Evolutionary conservation across 2,113 vertebrate genomes (phyloP).

Genomic region (Fukomys damarensis): DNA sequence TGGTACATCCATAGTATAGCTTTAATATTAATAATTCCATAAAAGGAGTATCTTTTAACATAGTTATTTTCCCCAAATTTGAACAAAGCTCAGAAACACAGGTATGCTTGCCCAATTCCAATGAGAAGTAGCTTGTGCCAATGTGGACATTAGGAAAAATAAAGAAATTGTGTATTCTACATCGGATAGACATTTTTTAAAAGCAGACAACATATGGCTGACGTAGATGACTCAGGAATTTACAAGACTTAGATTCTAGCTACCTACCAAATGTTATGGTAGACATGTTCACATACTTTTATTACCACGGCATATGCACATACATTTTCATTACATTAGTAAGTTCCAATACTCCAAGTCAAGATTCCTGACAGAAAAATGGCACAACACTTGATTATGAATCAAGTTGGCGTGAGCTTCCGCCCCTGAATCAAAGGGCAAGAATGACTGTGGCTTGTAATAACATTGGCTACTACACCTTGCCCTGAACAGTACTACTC

Average conservation of each 20-base stretch:
- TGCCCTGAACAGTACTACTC: neutral
- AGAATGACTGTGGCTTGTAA: conserved; percentile 53
- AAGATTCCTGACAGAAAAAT: conserved; percentile 63
- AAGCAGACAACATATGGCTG: conserved; percentile 47
- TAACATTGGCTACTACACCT: neutral
- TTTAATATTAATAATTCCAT: conserved; percentile 52
- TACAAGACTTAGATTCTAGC: conserved; percentile 8
- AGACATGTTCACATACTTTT: conserved; percentile 25
- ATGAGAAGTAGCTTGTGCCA: conserved; percentile 40
- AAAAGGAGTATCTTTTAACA: conserved; percentile 54
- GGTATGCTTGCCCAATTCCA: conserved; percentile 28
- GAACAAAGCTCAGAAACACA: conserved; percentile 62
- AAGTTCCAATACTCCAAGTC: conserved; percentile 11
- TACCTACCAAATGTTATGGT: conserved; percentile 7
- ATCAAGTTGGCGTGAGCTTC: neutral
- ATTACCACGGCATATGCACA: conserved; percentile 63
- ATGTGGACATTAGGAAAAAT: conserved; percentile 32
- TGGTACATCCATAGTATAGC: neutral
- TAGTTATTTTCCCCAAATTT: conserved; percentile 29
- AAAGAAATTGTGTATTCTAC: conserved; percentile 51
- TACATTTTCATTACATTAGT: conserved; percentile 69
- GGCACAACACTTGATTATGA: conserved; percentile 27
- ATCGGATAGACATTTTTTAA: conserved; percentile 43
- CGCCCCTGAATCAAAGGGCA: neutral
- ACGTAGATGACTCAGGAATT: conserved; percentile 54